Evolutionary conservation across 92 coral and sea anemone species (phyloP).

Genomic region (Porites evermanni): DNA sequence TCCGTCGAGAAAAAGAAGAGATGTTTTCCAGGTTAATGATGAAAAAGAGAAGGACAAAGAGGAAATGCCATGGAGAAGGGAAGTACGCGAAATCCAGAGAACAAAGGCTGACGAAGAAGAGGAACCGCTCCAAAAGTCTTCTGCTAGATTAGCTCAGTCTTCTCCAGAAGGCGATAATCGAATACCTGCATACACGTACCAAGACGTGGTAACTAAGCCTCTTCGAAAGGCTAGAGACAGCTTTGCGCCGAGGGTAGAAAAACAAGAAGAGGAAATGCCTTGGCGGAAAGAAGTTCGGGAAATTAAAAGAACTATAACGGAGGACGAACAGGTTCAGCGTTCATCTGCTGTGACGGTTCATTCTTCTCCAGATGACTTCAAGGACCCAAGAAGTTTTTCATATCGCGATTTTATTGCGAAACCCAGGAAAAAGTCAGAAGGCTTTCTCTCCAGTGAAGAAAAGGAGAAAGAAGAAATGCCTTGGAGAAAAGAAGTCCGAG

Average conservation of each 20-base stretch:
- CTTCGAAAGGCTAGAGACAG: conserved; percentile 17
- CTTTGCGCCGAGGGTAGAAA: conserved; percentile 11
- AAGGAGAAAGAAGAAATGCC: conserved; percentile 52
- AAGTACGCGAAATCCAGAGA: conserved; percentile 47
- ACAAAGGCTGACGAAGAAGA: conserved; percentile 32
- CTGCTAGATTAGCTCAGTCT: conserved; percentile 6
- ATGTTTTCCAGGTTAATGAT: conserved; percentile 12
- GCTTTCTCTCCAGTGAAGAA: conserved; percentile 25
- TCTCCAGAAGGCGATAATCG: conserved; percentile 19
- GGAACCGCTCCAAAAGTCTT: neutral
- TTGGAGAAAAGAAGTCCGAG: conserved; percentile 53
- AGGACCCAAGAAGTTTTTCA: conserved; percentile 48
- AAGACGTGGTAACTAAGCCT: conserved; percentile 10
- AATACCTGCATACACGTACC: neutral
- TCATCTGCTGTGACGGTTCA: neutral
- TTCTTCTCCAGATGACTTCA: conserved; percentile 13
- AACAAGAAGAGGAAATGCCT: conserved; percentile 43
- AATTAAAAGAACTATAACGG: conserved; percentile 21
- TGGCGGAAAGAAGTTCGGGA: conserved; percentile 56
- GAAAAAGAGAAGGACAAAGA: conserved; percentile 14
- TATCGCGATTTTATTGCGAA: conserved; percentile 62
- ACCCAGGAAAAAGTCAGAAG: conserved; percentile 26
- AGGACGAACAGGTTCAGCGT: conserved; percentile 24
- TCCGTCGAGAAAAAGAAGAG: conserved; percentile 34
- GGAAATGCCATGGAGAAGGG: conserved; percentile 59